Evolutionary conservation across 2,797 vertebrate species (phyloP).

Genomic region (Clarias laeviceps): DNA sequence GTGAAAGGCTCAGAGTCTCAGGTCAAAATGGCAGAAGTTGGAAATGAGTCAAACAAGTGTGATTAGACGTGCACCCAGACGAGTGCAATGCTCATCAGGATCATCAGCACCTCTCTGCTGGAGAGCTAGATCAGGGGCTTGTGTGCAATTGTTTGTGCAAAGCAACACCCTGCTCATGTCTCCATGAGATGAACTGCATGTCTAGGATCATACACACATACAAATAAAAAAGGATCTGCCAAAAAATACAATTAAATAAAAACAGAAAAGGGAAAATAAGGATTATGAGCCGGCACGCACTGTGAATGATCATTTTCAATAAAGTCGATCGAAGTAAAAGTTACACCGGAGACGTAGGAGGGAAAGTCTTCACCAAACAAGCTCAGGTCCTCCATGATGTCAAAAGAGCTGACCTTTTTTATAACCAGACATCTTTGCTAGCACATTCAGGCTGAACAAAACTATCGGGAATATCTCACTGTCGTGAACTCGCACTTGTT

Average conservation of each 20-base stretch:
- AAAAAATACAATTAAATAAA: slow-evolving; percentile 35
- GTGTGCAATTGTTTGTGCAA: slow-evolving; percentile 20
- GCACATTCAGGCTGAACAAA: slow-evolving; percentile 42
- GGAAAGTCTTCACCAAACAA: slow-evolving; percentile 50
- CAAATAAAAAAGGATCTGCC: slow-evolving; percentile 58
- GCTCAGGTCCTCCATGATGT: slow-evolving; percentile 64
- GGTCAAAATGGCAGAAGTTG: slow-evolving; percentile 40
- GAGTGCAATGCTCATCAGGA: not conserved
- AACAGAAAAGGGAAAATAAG: slow-evolving; percentile 59
- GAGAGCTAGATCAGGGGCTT: slow-evolving; percentile 5
- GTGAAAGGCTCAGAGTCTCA: slow-evolving; percentile 5
- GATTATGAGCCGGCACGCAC: slow-evolving; percentile 63
- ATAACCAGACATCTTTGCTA: slow-evolving; percentile 61
- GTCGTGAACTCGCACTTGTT: slow-evolving; percentile 50
- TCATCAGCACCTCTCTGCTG: not conserved
- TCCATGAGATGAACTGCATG: slow-evolving; percentile 24
- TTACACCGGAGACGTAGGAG: slow-evolving; percentile 42
- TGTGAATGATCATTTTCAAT: slow-evolving; percentile 52
- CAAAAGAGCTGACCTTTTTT: slow-evolving; percentile 67
- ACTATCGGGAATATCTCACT: slow-evolving; percentile 31
- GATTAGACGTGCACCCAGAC: slow-evolving; percentile 11
- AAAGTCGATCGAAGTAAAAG: slow-evolving; percentile 44
- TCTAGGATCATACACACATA: slow-evolving; percentile 30
- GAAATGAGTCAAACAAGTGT: slow-evolving; percentile 43
- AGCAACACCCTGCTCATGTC: slow-evolving; percentile 26